Conservation (phyloP, 2,797 vertebrate genomes). For the Onychomys torridus region DNA sequence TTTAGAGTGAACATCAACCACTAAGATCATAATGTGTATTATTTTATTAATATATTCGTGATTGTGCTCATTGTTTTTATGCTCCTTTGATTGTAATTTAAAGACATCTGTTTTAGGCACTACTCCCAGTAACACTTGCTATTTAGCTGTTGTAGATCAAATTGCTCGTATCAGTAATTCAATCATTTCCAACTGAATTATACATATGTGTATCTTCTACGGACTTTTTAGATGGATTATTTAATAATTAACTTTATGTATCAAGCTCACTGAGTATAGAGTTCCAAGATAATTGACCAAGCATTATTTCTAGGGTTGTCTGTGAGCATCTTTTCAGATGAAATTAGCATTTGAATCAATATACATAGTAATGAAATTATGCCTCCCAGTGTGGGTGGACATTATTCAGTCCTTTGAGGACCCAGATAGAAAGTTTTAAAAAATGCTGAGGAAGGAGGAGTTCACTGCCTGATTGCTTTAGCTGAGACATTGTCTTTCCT, state of each 20-base stretch:
- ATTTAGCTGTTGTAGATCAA: neutral
- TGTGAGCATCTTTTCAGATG: neutral
- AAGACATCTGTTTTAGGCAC: conserved; percentile 9
- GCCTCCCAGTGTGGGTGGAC: neutral
- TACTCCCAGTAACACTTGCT: neutral
- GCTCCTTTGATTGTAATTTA: neutral
- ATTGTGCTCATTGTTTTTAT: neutral
- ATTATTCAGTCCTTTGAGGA: neutral
- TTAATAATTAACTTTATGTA: neutral
- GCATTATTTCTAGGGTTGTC: neutral
- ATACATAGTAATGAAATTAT: neutral
- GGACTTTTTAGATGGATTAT: neutral
- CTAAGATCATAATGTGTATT: neutral
- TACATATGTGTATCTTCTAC: neutral
- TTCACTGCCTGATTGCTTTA: neutral
- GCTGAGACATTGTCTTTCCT: neutral
- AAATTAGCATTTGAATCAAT: neutral
- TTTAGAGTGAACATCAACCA: neutral
- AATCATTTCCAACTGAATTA: neutral
- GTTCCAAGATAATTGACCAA: neutral
- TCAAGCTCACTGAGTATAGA: neutral
- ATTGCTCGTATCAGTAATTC: neutral
- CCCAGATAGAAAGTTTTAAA: neutral
- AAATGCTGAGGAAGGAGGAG: neutral
- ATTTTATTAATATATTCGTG: conserved; percentile 34